phyloP scores from a whole-genome alignment of 2,797 vertebrate genomes.

The Acrocephalus scirpaceus region DNA sequence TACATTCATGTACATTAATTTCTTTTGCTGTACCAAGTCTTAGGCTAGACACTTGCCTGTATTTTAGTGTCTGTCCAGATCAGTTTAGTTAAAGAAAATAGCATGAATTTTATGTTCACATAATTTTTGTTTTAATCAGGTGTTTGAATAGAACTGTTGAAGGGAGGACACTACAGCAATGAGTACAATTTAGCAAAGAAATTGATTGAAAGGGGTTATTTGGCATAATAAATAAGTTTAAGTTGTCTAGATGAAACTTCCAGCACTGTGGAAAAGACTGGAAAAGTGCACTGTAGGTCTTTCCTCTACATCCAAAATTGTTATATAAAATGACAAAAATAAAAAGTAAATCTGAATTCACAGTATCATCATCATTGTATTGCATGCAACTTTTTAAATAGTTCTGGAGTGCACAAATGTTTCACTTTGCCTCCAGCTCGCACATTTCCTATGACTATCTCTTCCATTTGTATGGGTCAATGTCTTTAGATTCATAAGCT shows the following conservation, averaged over 20 bases:
- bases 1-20: neutral
- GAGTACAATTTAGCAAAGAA: neutral
- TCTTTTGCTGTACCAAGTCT: neutral
- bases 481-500: neutral
- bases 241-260: neutral
- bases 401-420: neutral
- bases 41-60: neutral
- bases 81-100: neutral
- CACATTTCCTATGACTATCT: fast-evolving
- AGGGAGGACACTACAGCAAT: neutral
- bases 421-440: neutral
- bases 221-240: neutral
- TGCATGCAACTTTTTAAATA: neutral
- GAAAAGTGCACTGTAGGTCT: neutral
- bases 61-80: neutral
- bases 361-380: neutral
- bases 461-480: neutral
- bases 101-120: neutral
- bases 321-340: neutral
- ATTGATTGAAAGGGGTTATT: neutral
- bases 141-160: neutral
- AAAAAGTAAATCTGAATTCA: neutral
- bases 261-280: neutral
- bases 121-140: neutral
- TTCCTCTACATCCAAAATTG: neutral